phyloP scores from a whole-genome alignment of 2,797 vertebrate species.

The Molossus molossus region DNA sequence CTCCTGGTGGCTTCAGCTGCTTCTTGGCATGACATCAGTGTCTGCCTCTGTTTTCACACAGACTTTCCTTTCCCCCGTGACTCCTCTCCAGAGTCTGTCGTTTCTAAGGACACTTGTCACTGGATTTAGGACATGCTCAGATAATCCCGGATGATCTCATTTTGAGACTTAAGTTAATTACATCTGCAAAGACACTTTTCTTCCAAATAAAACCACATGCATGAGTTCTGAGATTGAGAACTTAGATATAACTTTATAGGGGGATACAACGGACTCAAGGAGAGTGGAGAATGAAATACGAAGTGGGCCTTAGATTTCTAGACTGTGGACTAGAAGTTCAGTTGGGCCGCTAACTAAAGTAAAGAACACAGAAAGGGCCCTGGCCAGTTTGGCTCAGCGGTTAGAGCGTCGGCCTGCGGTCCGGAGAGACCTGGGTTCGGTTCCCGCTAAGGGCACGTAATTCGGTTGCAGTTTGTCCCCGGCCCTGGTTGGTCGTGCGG shows the following conservation, averaged over 20 bases:
- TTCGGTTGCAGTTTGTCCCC: too few species aligned
- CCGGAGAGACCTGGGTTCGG: too few species aligned
- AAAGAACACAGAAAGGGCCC: background rate
- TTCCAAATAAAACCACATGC: background rate
- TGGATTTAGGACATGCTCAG: background rate
- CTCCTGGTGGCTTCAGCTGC: too few species aligned
- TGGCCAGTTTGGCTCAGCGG: too few species aligned
- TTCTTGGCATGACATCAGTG: background rate
- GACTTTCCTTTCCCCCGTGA: accelerated
- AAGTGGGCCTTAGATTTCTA: background rate
- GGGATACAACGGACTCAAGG: background rate
- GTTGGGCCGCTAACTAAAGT: background rate
- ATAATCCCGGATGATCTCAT: background rate
- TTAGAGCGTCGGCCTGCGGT: too few species aligned
- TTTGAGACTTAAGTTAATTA: background rate
- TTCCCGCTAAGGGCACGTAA: too few species aligned
- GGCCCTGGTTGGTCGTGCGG: too few species aligned
- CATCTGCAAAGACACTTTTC: background rate
- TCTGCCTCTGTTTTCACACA: background rate
- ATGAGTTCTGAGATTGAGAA: background rate
- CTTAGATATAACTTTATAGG: background rate
- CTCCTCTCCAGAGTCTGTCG: background rate
- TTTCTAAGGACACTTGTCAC: background rate
- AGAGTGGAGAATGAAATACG: background rate
- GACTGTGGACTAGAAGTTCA: background rate